These are phyloP conservation scores for Aegithalos caudatus DNA, from an alignment of 2,113 vertebrate genomes.

Conservation along the genomic window DNA sequence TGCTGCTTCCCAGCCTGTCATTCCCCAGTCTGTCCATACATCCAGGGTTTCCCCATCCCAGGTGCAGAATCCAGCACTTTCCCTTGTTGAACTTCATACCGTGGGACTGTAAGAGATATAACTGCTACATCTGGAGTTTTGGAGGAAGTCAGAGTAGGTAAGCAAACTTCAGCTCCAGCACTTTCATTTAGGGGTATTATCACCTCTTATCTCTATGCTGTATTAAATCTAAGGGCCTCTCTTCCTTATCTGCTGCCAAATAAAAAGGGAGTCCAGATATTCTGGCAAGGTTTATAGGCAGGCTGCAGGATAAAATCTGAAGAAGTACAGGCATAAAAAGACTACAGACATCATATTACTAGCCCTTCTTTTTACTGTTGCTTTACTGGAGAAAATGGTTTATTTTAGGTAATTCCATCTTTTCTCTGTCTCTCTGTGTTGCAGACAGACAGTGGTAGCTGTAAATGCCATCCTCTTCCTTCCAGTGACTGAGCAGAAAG, in stretches of 20 bases:
- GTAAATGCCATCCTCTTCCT: not conserved
- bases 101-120: not conserved
- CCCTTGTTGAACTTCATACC: not conserved
- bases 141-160: not conserved
- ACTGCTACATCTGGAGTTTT: not conserved
- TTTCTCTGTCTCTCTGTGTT: not conserved
- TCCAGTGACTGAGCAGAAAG: not conserved
- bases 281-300: slow-evolving; percentile 27
- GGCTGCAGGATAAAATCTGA: not conserved
- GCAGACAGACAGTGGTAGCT: not conserved
- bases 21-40: not conserved
- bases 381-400: not conserved
- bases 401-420: not conserved
- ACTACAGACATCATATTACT: not conserved
- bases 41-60: not conserved
- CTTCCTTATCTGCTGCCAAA: slow-evolving; percentile 36
- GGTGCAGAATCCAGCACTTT: not conserved
- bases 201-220: slow-evolving; percentile 35
- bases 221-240: slow-evolving; percentile 14
- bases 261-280: slow-evolving; percentile 25
- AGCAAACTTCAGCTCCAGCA: not conserved
- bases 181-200: slow-evolving; percentile 27
- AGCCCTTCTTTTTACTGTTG: not conserved
- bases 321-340: slow-evolving; percentile 2
- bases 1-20: not conserved